Conservation (phyloP, 2,888 invertebrate species). For the Eupithecia subumbrata region DNA sequence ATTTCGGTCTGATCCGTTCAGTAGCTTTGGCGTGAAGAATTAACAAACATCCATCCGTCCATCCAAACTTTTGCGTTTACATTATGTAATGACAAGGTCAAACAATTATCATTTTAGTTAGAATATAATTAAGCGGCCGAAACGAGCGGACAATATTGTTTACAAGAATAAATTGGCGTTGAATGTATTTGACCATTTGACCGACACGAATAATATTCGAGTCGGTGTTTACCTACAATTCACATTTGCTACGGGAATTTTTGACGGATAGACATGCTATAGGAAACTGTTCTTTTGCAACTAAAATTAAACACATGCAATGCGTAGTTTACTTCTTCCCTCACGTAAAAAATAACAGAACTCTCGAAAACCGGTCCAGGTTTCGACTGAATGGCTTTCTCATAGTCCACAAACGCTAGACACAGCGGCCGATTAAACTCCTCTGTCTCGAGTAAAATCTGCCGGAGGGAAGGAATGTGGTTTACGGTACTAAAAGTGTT, state of each 20-base stretch:
- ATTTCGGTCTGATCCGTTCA: too few relatives aligned
- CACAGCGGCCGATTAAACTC: background rate
- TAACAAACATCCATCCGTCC: too few relatives aligned
- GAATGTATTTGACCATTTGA: background rate
- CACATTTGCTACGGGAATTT: background rate
- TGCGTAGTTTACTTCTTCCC: background rate
- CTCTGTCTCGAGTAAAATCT: background rate
- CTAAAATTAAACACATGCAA: background rate
- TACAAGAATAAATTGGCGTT: background rate
- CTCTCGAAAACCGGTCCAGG: background rate
- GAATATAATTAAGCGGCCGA: background rate
- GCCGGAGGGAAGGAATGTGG: background rate
- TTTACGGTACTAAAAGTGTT: background rate
- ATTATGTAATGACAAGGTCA: background rate
- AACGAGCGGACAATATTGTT: background rate
- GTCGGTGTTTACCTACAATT: background rate
- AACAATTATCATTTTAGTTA: background rate
- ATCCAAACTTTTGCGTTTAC: too few relatives aligned
- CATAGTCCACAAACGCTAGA: background rate
- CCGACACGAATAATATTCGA: background rate
- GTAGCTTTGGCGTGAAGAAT: too few relatives aligned
- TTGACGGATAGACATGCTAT: background rate
- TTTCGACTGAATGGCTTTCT: background rate
- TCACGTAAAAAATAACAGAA: background rate
- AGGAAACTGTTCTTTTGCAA: background rate